These are phyloP conservation scores for Chaetogeoica ovagalla DNA, from an alignment of 2,888 invertebrate genomes.

Conservation along the genomic window DNA sequence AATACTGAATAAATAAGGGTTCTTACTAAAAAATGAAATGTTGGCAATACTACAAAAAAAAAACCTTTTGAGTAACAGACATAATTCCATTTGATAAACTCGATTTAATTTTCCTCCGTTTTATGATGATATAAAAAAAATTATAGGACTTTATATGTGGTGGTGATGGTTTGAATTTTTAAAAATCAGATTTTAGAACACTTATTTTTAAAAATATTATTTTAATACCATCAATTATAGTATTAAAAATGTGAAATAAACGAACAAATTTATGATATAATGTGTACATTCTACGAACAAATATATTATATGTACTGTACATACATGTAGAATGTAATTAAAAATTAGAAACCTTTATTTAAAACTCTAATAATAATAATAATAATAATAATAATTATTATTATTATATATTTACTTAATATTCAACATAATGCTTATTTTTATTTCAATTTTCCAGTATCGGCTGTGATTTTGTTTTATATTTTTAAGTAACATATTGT, in stretches of 20 bases:
- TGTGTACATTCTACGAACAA: too few relatives aligned
- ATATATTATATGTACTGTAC: too few relatives aligned
- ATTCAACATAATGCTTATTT: slow-evolving; percentile 1
- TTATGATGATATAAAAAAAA: not conserved
- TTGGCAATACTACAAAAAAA: slow-evolving; percentile 12
- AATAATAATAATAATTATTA: too few relatives aligned
- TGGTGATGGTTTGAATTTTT: not conserved
- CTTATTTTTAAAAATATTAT: not conserved
- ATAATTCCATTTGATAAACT: not conserved
- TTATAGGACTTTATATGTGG: not conserved
- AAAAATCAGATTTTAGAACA: not conserved
- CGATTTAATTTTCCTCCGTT: not conserved
- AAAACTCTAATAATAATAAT: too few relatives aligned
- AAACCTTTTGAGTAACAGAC: not conserved
- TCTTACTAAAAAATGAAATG: not conserved
- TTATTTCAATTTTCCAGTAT: not conserved
- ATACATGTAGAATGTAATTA: too few relatives aligned
- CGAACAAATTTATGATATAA: too few relatives aligned
- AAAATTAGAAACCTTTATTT: too few relatives aligned
- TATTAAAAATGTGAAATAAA: too few relatives aligned
- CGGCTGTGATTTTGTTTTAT: slow-evolving; percentile 34
- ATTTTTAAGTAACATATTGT: not conserved
- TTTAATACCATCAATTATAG: not conserved
- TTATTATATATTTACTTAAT: not conserved
- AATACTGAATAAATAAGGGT: not conserved